These are phyloP conservation scores for Aphelenchoides besseyi DNA, from an alignment of 1,140 invertebrate species.

Conservation along the genomic window DNA sequence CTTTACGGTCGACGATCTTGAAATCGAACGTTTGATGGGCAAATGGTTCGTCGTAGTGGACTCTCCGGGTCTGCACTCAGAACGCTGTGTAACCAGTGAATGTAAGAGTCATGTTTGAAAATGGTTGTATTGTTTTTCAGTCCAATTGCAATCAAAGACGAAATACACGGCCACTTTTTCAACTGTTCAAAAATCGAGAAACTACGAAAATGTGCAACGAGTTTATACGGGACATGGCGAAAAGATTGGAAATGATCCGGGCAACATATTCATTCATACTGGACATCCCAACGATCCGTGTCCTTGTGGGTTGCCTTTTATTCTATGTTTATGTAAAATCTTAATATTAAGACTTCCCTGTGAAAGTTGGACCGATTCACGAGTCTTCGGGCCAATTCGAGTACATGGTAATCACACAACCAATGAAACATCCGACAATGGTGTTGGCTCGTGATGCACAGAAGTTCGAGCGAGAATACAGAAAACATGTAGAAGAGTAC, in stretches of 20 bases:
- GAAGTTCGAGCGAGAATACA: constrained; percentile 43
- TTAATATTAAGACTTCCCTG: constrained; percentile 50
- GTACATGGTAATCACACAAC: constrained; percentile 52
- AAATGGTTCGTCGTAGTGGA: constrained; percentile 52
- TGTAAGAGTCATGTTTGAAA: constrained; percentile 30
- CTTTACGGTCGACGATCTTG: constrained; percentile 54
- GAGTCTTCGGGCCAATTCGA: constrained; percentile 41
- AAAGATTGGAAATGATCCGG: constrained; percentile 53
- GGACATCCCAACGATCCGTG: constrained; percentile 51
- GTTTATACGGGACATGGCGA: constrained; percentile 43
- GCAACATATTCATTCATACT: constrained; percentile 49
- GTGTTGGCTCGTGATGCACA: constrained; percentile 48
- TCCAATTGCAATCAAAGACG: constrained; percentile 36
- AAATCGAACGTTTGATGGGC: constrained; percentile 49
- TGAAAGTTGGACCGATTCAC: constrained; percentile 45
- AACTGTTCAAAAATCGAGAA: constrained; percentile 41
- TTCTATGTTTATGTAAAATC: neutral
- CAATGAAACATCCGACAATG: constrained; percentile 54
- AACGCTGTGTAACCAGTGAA: constrained; percentile 43
- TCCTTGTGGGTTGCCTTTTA: constrained; percentile 44
- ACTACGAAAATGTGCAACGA: constrained; percentile 26
- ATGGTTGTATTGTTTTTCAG: constrained; percentile 16
- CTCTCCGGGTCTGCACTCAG: constrained; percentile 46
- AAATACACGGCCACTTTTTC: constrained; percentile 51
- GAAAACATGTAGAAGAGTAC: constrained; percentile 48